These are phyloP conservation scores for Peromyscus eremicus DNA, from an alignment of 2,797 vertebrate genomes.

Conservation along the genomic window DNA sequence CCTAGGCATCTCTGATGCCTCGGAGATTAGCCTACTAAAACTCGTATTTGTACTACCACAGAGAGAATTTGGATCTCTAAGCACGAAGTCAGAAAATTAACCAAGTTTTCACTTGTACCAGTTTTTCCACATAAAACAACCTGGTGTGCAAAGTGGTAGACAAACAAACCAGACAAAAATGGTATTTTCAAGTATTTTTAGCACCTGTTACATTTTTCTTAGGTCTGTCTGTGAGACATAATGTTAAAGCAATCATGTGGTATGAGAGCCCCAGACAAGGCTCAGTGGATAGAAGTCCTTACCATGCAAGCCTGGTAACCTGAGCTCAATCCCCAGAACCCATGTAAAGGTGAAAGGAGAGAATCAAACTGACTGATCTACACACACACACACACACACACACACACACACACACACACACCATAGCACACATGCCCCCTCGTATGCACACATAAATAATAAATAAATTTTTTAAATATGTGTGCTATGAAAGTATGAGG, in stretches of 20 bases:
- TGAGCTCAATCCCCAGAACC: background rate
- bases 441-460: background rate
- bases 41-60: constrained; percentile 67
- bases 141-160: background rate
- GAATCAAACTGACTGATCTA: background rate
- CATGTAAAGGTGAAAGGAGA: background rate
- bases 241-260: constrained; percentile 16
- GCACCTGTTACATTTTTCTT: constrained; percentile 31
- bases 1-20: constrained; percentile 65
- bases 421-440: background rate
- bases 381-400: background rate
- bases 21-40: constrained; percentile 74
- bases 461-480: background rate
- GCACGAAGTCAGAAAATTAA: constrained; percentile 57
- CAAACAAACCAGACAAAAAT: constrained; percentile 21
- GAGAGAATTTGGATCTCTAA: constrained; percentile 45
- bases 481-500: constrained; percentile 48
- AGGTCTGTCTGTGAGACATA: background rate
- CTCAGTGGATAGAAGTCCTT: background rate
- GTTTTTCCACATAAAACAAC: constrained; percentile 18
- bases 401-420: background rate
- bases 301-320: background rate
- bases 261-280: background rate
- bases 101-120: constrained; percentile 45
- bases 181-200: constrained; percentile 48